These are phyloP conservation scores for Protobothrops flavoviridis DNA, from an alignment of 2,113 vertebrate species.

Conservation along the genomic window DNA sequence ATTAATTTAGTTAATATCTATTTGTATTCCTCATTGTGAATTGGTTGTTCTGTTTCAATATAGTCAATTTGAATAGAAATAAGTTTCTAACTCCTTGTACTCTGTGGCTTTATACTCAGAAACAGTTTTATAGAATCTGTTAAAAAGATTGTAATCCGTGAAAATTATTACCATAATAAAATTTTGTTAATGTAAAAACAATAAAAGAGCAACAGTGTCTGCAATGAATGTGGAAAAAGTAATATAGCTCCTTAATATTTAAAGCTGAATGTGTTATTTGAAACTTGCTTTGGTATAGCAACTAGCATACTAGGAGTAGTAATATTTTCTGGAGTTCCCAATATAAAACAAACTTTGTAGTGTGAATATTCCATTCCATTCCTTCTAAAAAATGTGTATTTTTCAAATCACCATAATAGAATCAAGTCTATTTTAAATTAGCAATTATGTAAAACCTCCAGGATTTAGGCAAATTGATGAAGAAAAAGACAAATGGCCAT, in stretches of 20 bases:
- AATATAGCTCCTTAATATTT: accelerated
- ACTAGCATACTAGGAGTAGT: conserved; percentile 8
- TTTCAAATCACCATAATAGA: neutral
- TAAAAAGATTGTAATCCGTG: neutral
- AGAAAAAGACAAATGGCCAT: neutral
- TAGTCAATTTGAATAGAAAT: neutral
- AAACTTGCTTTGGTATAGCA: conserved; percentile 19
- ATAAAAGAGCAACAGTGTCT: neutral
- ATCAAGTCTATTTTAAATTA: neutral
- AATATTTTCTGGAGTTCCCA: conserved; percentile 29
- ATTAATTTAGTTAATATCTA: neutral
- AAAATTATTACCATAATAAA: neutral
- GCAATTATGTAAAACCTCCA: neutral
- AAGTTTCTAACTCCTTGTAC: neutral
- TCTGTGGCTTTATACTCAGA: neutral
- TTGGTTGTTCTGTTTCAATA: neutral
- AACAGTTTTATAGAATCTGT: neutral
- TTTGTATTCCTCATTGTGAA: neutral
- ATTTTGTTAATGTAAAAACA: neutral
- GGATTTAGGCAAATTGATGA: neutral
- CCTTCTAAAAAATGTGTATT: neutral
- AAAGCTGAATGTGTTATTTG: conserved; percentile 20
- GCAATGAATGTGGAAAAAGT: neutral
- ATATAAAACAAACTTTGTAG: conserved; percentile 22
- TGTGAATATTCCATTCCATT: neutral